These are phyloP conservation scores for Apamea crenata DNA, from an alignment of 2,888 invertebrate species.

Conservation along the genomic window DNA sequence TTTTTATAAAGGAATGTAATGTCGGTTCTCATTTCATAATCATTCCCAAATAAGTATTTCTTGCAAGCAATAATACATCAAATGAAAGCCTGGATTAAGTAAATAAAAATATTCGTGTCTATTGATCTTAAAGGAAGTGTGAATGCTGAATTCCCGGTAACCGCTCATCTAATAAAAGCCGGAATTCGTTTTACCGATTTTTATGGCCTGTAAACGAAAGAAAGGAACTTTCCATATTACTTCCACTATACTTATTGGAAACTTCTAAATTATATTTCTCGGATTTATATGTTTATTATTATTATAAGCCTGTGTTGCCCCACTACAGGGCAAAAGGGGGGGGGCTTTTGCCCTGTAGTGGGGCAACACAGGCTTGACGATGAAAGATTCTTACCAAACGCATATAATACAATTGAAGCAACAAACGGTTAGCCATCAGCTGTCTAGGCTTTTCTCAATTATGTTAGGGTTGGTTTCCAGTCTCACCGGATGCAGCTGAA, in stretches of 20 bases:
- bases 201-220: neutral
- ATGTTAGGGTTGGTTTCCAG: no score
- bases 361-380: no score
- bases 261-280: neutral
- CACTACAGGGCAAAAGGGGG: no score
- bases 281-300: no score
- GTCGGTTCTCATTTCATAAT: neutral
- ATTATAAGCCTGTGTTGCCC: no score
- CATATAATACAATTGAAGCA: no score
- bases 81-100: neutral
- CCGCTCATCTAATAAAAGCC: no score
- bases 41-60: neutral
- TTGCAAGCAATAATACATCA: neutral
- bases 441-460: no score
- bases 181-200: neutral
- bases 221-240: neutral
- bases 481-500: no score
- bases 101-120: neutral
- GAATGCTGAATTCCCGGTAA: neutral
- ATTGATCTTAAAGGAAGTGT: neutral
- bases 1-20: neutral
- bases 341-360: no score
- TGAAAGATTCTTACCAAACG: neutral
- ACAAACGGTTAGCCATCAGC: no score
- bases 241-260: neutral